Evolutionary conservation across 2,797 vertebrate species (phyloP), one percentile per base, ranked within the genome.

Genomic region (Molothrus ater): DNA sequence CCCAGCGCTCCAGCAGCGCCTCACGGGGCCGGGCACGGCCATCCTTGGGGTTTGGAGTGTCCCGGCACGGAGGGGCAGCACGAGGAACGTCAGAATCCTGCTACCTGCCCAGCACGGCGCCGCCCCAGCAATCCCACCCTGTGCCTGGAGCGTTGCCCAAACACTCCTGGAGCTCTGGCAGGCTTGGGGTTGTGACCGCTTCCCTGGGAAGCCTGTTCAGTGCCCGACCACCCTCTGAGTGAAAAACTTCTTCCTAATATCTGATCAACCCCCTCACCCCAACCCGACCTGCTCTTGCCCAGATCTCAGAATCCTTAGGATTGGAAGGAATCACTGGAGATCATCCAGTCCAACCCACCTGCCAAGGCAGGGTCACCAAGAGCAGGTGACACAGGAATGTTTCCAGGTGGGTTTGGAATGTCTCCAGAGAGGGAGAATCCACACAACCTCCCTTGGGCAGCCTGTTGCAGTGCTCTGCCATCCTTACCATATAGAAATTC

Each of bases 11-110:
- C 19, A 13, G 42, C 50, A 7, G 50, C 50, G 42, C 8, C 34
- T 0, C 20, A 5, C 6, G 42, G 50, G 29, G 29, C 25, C 0
- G 24, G 4, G 25, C 5, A 1, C 5, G 28, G 29, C 19, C 5
- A 0, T 9, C 2, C 13, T 8, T 7, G 25, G 2, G 10, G 9
- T 6, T 6, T 0, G 2, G 29, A 9, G 1, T 6, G 48, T 26
- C 26, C 20, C 16, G 42, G 25, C 13, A 1, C 5, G 42, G 36
- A 22, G 31, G 26, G 17, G 18, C 9, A 10, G 36, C 17, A 0
- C 9, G 14, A n/a, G 36, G 15, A 28, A 1, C 3, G 13, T 5
- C 32, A 1, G 5, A 5, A 11, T 20, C 2, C 17, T 6, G 18
- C 29, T 73, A 3, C 24, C 6, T 61, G 38, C 45, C 45, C 29